These are phyloP conservation scores for Lepilemur ruficaudatus DNA, from an alignment of 2,797 vertebrate genomes.

Conservation along the genomic window DNA sequence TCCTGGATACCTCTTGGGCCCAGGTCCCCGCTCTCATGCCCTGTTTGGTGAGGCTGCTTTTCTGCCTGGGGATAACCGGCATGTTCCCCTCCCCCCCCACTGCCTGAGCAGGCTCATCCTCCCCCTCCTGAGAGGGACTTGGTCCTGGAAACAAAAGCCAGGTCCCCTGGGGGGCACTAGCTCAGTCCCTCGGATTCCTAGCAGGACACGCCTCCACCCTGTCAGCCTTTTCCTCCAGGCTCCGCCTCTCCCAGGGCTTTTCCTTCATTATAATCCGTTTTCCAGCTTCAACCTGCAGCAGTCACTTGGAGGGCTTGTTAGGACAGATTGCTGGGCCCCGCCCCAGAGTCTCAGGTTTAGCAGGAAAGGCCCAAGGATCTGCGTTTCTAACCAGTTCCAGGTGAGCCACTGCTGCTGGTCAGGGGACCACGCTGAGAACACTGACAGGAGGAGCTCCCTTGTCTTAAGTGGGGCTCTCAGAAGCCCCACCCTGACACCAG, in stretches of 20 bases:
- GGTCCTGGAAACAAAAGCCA: background rate
- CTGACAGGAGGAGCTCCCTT: background rate
- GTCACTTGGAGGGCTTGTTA: background rate
- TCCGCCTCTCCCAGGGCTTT: no score
- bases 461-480: background rate
- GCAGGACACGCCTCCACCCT: background rate
- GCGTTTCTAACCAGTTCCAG: background rate
- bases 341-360: background rate
- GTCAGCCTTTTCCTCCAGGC: background rate
- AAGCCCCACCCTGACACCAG: background rate
- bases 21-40: background rate
- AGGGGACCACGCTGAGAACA: background rate
- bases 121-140: background rate
- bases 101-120: background rate
- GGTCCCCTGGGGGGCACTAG: background rate
- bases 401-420: background rate
- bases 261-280: background rate
- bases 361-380: background rate
- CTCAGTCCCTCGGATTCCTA: accelerated
- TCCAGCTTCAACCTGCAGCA: background rate
- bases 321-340: background rate
- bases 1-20: background rate
- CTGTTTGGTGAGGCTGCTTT: background rate
- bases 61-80: background rate
- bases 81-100: no score